Evolutionary conservation across 1,140 invertebrate genomes (phyloP).

Genomic region (Drosophila santomea): DNA sequence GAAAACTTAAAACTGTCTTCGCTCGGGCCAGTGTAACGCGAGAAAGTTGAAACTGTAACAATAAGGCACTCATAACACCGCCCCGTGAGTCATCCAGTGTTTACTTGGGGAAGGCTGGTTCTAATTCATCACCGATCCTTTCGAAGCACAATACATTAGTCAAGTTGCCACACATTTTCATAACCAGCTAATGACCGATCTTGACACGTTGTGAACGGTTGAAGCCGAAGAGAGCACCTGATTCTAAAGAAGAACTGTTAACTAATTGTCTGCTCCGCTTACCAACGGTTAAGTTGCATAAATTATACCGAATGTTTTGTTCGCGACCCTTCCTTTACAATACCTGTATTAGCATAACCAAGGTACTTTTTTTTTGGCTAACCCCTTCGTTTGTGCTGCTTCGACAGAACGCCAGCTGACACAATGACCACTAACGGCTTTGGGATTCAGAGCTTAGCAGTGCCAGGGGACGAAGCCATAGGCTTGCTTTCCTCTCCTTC

Average conservation of each 20-base stretch:
- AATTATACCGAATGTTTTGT: slow-evolving; percentile 31
- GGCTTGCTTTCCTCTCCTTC: slow-evolving; percentile 84
- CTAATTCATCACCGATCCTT: slow-evolving; percentile 20
- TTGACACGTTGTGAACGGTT: slow-evolving; percentile 32
- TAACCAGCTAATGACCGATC: slow-evolving; percentile 33
- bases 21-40: slow-evolving; percentile 31
- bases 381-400: slow-evolving; percentile 13
- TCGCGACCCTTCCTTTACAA: slow-evolving; percentile 22
- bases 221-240: not conserved
- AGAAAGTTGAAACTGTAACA: slow-evolving; percentile 52
- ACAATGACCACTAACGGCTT: slow-evolving; percentile 21
- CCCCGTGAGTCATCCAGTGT: slow-evolving; percentile 29
- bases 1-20: not conserved
- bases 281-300: slow-evolving; percentile 23
- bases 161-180: slow-evolving; percentile 18
- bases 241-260: slow-evolving; percentile 37
- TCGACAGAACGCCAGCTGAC: slow-evolving; percentile 25
- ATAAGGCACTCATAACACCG: not conserved
- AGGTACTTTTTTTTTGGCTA: not conserved
- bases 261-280: slow-evolving; percentile 6
- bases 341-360: slow-evolving; percentile 14
- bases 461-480: slow-evolving; percentile 33
- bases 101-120: slow-evolving; percentile 28
- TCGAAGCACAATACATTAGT: slow-evolving; percentile 9
- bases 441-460: not conserved